Evolutionary conservation across 1,140 invertebrate genomes (phyloP).

Genomic region (Nasonia longicornis): DNA sequence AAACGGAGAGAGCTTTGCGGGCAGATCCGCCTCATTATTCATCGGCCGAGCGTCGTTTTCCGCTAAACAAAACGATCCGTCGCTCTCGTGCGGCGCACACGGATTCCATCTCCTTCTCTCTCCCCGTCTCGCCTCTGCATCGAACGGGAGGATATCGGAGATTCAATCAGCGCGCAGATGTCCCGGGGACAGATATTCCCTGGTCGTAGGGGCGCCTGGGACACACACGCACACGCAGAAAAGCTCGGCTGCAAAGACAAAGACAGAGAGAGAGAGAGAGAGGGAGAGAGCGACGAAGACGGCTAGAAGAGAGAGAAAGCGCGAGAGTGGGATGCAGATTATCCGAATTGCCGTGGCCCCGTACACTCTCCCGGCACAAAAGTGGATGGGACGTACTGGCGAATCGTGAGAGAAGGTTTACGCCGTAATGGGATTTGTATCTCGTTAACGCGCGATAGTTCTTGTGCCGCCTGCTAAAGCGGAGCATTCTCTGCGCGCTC

Average conservation of each 20-base stretch:
- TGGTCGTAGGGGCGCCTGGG: constrained; percentile 49
- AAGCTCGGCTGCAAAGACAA: constrained; percentile 2
- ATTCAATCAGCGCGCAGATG: constrained; percentile 71
- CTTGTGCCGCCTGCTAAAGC: constrained; percentile 62
- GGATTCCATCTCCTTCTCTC: neutral
- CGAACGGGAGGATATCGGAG: constrained; percentile 66
- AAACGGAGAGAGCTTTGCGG: too few species aligned
- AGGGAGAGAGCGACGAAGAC: constrained; percentile 37
- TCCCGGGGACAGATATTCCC: constrained; percentile 70
- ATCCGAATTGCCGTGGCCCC: constrained; percentile 65
- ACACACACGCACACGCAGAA: neutral
- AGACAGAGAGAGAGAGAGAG: constrained; percentile 32
- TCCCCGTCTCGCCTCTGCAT: constrained; percentile 57
- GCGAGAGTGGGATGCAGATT: constrained; percentile 55
- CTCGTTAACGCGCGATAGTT: constrained; percentile 70
- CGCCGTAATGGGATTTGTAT: constrained; percentile 71
- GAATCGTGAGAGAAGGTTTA: constrained; percentile 64
- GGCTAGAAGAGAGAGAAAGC: constrained; percentile 42
- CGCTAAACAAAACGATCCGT: constrained; percentile 51
- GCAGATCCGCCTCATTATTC: neutral
- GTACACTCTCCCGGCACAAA: constrained; percentile 25
- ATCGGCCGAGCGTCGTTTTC: neutral
- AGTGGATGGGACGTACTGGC: constrained; percentile 63
- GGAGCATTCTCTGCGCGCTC: constrained; percentile 8
- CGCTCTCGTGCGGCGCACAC: constrained; percentile 39